Evolutionary conservation across 23 tunicate genomes (phyloP).

Genomic region (Aplidium turbinatum): DNA sequence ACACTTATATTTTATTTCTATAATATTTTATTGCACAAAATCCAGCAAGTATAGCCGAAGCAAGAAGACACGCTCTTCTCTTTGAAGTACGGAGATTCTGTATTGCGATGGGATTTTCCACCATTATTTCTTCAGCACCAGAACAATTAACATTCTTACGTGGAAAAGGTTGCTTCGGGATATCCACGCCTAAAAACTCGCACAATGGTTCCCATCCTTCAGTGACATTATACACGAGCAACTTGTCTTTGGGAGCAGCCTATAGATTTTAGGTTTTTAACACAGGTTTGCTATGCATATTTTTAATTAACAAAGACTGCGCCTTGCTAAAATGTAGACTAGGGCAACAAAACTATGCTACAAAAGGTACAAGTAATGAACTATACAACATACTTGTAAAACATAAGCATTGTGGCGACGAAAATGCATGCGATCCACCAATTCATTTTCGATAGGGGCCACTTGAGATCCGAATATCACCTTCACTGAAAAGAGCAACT

Average conservation of each 20-base stretch:
- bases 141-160: not conserved
- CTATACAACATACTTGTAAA: no score
- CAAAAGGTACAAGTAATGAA: no score
- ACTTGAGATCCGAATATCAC: not conserved
- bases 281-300: not conserved
- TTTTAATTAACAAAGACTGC: no score
- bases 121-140: slow-evolving; percentile 7
- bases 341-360: no score
- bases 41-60: no score
- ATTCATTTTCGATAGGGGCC: not conserved
- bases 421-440: slow-evolving; percentile 12
- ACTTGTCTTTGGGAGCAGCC: slow-evolving; percentile 29
- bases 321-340: no score
- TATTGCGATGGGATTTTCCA: slow-evolving; percentile 16
- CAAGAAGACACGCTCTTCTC: no score
- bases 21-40: no score
- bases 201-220: slow-evolving; percentile 27
- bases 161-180: slow-evolving; percentile 6
- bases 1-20: no score
- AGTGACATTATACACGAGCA: slow-evolving; percentile 5
- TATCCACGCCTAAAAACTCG: slow-evolving; percentile 11
- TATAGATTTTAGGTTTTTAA: not conserved
- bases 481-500: slow-evolving; percentile 17
- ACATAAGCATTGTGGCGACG: slow-evolving; percentile 21
- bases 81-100: not conserved